Evolutionary conservation across 1,140 invertebrate species (phyloP).

Genomic region (Olivierus martensii): DNA sequence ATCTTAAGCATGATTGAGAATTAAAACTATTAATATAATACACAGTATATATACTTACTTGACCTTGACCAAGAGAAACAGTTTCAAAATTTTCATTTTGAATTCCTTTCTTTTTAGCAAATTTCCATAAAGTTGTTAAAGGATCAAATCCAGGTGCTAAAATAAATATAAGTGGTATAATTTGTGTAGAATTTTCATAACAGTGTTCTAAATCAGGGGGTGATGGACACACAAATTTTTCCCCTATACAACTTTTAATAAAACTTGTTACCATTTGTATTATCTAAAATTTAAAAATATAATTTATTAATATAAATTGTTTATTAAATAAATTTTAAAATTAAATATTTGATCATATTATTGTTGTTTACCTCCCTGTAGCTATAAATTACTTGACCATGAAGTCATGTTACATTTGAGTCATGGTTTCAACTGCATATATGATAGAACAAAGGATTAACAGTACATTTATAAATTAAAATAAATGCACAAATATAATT

Average conservation of each 20-base stretch:
- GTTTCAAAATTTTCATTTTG: conserved; percentile 64
- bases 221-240: conserved; percentile 69
- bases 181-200: conserved; percentile 68
- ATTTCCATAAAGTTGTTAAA: conserved; percentile 66
- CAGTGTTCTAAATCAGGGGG: conserved; percentile 69
- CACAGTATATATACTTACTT: conserved; percentile 45
- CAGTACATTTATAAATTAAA: too few species aligned
- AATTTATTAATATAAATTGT: too few species aligned
- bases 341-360: too few species aligned
- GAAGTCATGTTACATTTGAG: too few species aligned
- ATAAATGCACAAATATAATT: too few species aligned
- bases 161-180: conserved; percentile 75
- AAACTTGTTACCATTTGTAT: conserved; percentile 55
- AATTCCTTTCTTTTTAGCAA: conserved; percentile 84
- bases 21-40: too few species aligned
- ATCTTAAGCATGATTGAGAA: too few species aligned
- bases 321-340: too few species aligned
- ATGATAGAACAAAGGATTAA: too few species aligned
- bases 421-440: too few species aligned
- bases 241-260: conserved; percentile 58
- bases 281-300: conserved; percentile 23
- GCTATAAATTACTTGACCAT: too few species aligned
- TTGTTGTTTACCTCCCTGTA: too few species aligned
- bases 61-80: conserved; percentile 85
- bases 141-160: conserved; percentile 87